Base-by-base conservation (phyloP, 2,113 vertebrate genomes). In the Hyla sarda region DNA sequence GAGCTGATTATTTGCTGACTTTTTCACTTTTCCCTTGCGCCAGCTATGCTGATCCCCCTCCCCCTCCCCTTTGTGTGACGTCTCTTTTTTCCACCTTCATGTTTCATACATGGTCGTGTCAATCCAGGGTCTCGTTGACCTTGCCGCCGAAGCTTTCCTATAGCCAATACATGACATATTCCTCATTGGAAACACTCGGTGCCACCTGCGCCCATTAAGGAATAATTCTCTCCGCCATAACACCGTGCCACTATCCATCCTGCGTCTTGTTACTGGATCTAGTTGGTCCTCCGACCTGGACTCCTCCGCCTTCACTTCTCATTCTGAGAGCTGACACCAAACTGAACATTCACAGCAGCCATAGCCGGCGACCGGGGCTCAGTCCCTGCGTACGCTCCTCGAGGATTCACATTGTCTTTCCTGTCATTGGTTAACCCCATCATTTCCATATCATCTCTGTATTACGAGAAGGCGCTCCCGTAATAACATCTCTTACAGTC, bases 161-260 rank as follows among this genome's bases (percentile, higher is more conserved):
- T 56, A 62, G 72, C 16, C 52, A 25, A 56, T 8, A 7, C 16
- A 23, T 32, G 28, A 52, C 37, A 52, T n/a, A n/a, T 25, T 73
- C 45, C 82, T 72, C 54, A 76, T 84, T 84, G 58, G 32, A 52
- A 74, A 83, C n/a, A 17, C 37, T 25, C 1, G 52, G 56, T 65
- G 14, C 34, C 83, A 84, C 72, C 83, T 84, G 83, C 83, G 7
- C 34, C 47, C 56, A 56, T 65, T n/a, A 65, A 23, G 21, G 25
- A 45, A 25, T 84, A 84, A 84, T 84, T 76, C 41, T n/a, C 72
- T 34, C 13, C 25, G 34, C 32, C 67, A 34, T 41, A 73, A 1
- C 52, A 48, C 69, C 25, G 19, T 28, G 72, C 54, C 82, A 74
- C 50, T 56, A 7, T 75, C 50, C 16, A 58, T 84, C 17, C 32